Conservation (phyloP, 2,797 vertebrate genomes). For the Ibycter americanus region DNA sequence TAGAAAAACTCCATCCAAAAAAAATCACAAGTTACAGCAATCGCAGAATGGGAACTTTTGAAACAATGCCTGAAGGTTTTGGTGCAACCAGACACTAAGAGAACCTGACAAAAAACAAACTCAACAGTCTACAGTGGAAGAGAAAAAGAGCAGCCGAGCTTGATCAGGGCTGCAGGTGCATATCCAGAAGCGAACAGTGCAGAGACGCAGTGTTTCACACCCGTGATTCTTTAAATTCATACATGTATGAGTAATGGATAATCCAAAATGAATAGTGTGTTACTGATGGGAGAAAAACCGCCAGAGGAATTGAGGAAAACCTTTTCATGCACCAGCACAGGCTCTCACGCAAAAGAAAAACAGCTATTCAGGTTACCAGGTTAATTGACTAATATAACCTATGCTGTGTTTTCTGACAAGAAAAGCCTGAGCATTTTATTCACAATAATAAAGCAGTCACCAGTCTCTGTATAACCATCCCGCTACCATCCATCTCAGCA, state of each 20-base stretch:
- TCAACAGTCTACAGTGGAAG: background rate
- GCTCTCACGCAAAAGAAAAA: background rate
- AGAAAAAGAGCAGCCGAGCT: background rate
- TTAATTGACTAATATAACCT: conserved; percentile 49
- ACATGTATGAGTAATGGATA: background rate
- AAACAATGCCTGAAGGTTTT: background rate
- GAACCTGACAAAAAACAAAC: background rate
- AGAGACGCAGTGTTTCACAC: background rate
- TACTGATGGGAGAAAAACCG: background rate
- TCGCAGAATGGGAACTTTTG: background rate
- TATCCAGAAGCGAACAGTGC: background rate
- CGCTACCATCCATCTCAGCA: background rate
- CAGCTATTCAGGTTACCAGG: background rate
- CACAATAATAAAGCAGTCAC: conserved; percentile 7
- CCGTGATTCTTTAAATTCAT: background rate
- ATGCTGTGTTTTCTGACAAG: background rate
- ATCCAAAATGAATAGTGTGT: background rate
- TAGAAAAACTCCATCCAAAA: background rate
- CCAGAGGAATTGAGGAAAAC: background rate
- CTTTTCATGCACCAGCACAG: background rate
- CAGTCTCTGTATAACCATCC: background rate
- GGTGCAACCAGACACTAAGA: background rate
- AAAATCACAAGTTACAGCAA: background rate
- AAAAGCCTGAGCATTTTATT: background rate
- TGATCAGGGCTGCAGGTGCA: background rate